Evolutionary conservation across 2,113 vertebrate species (phyloP), one percentile per base, ranked within the genome.

Genomic region (sheep (Ovis aries)): DNA sequence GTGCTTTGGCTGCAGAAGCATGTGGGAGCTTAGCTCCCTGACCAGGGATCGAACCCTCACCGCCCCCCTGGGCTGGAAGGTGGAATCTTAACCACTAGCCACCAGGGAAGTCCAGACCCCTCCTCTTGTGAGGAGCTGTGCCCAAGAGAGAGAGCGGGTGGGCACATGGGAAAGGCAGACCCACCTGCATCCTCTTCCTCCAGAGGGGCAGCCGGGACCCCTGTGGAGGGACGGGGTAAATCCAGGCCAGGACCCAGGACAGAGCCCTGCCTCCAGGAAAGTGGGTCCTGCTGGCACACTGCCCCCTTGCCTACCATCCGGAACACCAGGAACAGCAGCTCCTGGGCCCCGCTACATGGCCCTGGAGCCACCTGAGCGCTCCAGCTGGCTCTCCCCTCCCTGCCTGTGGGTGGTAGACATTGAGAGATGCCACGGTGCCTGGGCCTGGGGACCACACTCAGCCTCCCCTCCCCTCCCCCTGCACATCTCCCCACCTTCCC

Each of bases 281-380:
- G 10, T 4, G 86, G 45, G 15, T 67, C 25, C 43, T 19, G 7
- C 71, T 4, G 0, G 9, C 1, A 4, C 6, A 81, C 29, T 11
- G 11, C 43, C 74, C 40, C 13, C 25, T 9, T 4, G 7, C 13
- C 74, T 13, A 3, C 45, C 29, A 33, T 16, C 45, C 0, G 7
- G 15, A 59, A 59, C 43, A 4, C 0, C 1, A 6, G 21, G n/a
- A 45, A 2, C 3, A 0, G 5, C 31, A 13, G 45, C 31, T 25
- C 17, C 91, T 0, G 5, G 9, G 9, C 12, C 43, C 78, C 2
- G 5, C 33, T n/a, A 23, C 31, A 1, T 43, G 15, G 23, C 25
- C 10, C 52, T 21, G 1, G 40, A 74, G 62, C 40, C 82, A 13
- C 77, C 60, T 80, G 17, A 13, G 31, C 1, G 3, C 74, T 2